Base-by-base conservation (phyloP, 2,113 vertebrate species). In the Heteronetta atricapilla region DNA sequence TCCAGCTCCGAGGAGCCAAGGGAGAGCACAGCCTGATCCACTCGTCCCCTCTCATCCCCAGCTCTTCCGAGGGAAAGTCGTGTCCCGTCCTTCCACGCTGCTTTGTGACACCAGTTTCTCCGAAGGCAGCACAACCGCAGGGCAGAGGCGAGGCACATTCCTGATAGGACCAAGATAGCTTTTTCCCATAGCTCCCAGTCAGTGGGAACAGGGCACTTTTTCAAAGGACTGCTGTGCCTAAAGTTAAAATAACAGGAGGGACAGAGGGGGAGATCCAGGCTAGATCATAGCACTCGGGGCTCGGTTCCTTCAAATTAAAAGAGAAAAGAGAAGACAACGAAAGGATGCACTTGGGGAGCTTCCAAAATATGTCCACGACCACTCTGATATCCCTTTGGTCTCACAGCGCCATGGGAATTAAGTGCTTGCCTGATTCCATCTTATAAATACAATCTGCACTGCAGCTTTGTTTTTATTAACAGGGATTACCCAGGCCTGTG, bases 161-260 rank as follows among this genome's bases (percentile, higher is more conserved):
- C 94, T 95, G 70, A 94, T 84, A 82, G 91, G 94, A 95, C 95
- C 94, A 97, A 97, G 97, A 96, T 97, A 97, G 97, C 90, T 97
- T 94, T 96, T 97, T 97, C 97, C 96, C 96, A 97, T 81, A 94
- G 89, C 94, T 96, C 95, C 62, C 78, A 93, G 78, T 92, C 96
- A 97, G 96, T 97, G 96, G 97, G 97, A 97, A 97, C 90, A 0
- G 76, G 81, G 58, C 50, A 63, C 86, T 94, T 97, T 97, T 94
- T 93, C 89, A 96, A 88, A 94, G 95, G 73, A 62, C 14, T 88
- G 96, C 94, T 95, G 64, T 93, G 89, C 87, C 58, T 92, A 58
- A 97, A 96, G 96, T 96, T 97, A 97, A 97, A 97, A 96, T 90
- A 96, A 94, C 96, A 93, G 79, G 86, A 95, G 85, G 44, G 77